Percentiles rank a stretch among this genome's conserved stretches.
These are phyloP conservation scores for Falco columbarius DNA, from an alignment of 2,797 vertebrate genomes.

Conservation along the genomic window DNA sequence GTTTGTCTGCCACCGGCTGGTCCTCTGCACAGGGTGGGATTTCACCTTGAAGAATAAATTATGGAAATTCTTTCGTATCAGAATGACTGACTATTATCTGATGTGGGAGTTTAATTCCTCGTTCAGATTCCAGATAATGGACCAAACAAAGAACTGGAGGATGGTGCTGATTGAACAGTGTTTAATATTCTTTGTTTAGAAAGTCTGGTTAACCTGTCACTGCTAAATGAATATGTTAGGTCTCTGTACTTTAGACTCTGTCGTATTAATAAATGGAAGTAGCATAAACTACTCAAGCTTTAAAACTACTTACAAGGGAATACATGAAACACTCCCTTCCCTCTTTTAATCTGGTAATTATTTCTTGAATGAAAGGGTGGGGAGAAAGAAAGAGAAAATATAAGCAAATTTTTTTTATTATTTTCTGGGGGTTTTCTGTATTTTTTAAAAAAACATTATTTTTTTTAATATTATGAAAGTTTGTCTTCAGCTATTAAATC, in stretches of 20 bases:
- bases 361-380: neutral
- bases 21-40: neutral
- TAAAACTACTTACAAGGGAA: neutral
- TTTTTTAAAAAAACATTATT: too few relatives aligned
- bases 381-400: neutral
- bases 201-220: neutral
- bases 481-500: neutral
- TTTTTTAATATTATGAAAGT: neutral
- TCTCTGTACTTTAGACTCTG: neutral
- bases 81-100: neutral
- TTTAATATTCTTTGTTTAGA: constrained; percentile 31
- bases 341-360: neutral
- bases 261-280: constrained; percentile 25
- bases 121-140: neutral
- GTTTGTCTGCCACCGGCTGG: neutral
- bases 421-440: too few relatives aligned
- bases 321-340: neutral
- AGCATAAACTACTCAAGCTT: constrained; percentile 5
- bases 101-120: neutral
- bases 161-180: constrained; percentile 3
- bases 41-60: constrained; percentile 21
- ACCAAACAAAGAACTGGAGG: neutral
- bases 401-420: neutral
- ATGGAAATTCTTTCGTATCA: neutral
- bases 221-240: neutral